Conservation (phyloP, 2,888 invertebrate species). For the Cataglyphis albicans region DNA sequence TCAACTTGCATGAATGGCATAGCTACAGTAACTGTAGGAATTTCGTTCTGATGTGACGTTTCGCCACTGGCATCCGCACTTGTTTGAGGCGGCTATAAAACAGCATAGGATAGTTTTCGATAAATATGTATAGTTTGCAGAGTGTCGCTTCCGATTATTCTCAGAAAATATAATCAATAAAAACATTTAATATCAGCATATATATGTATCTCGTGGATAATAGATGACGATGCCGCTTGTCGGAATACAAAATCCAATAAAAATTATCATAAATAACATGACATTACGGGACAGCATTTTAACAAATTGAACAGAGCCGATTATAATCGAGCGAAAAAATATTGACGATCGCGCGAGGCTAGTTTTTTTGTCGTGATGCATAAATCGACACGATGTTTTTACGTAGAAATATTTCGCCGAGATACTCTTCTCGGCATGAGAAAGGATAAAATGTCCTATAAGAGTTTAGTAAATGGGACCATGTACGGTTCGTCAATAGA, state of each 20-base stretch:
- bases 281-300: not conserved
- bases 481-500: slow-evolving; percentile 24
- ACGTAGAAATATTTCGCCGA: not conserved
- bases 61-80: slow-evolving; percentile 68
- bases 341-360: not conserved
- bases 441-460: not conserved
- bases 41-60: slow-evolving; percentile 65
- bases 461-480: not conserved
- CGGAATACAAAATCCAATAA: not conserved
- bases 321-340: slow-evolving; percentile 16
- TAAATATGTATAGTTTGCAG: not conserved
- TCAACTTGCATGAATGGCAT: slow-evolving; percentile 72
- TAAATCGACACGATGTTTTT: not conserved
- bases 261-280: not conserved
- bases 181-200: not conserved
- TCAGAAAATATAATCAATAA: not conserved
- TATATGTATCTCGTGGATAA: not conserved
- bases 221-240: not conserved
- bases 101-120: slow-evolving; percentile 12
- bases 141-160: not conserved
- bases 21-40: slow-evolving; percentile 75
- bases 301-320: not conserved
- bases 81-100: slow-evolving; percentile 71
- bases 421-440: not conserved
- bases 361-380: not conserved